phyloP scores from a whole-genome alignment of 2,113 vertebrate species.

The Riparia riparia region DNA sequence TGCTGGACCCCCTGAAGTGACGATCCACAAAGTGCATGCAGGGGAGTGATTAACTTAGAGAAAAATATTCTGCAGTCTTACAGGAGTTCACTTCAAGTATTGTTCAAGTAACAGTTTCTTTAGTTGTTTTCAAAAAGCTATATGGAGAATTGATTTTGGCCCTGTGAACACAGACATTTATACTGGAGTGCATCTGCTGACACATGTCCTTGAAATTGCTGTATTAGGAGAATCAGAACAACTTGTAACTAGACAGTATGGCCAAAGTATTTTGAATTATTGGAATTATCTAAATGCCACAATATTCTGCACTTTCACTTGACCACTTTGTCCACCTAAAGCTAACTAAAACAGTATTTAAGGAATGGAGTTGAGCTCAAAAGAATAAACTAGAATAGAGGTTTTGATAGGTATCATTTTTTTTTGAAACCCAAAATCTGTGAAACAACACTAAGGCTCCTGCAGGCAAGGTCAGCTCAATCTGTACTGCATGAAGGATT shows the following conservation, averaged over 20 bases:
- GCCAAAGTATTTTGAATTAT: not conserved
- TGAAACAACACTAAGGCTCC: not conserved
- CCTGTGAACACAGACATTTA: not conserved
- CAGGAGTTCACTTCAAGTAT: not conserved
- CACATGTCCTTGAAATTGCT: not conserved
- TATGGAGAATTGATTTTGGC: not conserved
- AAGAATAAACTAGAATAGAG: not conserved
- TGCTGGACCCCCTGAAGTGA: not conserved
- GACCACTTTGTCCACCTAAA: not conserved
- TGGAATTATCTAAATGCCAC: not conserved
- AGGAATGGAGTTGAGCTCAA: not conserved
- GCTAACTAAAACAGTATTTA: not conserved
- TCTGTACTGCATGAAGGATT: not conserved
- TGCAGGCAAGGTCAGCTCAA: not conserved
- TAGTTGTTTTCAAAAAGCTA: not conserved
- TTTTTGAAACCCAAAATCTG: not conserved
- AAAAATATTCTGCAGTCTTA: not conserved
- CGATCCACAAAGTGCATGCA: not conserved
- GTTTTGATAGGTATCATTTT: not conserved
- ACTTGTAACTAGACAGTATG: not conserved
- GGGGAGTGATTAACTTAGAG: not conserved
- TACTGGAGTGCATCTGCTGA: not conserved
- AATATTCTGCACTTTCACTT: not conserved
- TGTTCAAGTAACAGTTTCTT: not conserved
- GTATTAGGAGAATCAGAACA: not conserved